phyloP scores from a whole-genome alignment of 2,888 invertebrate species.

The Xanthia togata region DNA sequence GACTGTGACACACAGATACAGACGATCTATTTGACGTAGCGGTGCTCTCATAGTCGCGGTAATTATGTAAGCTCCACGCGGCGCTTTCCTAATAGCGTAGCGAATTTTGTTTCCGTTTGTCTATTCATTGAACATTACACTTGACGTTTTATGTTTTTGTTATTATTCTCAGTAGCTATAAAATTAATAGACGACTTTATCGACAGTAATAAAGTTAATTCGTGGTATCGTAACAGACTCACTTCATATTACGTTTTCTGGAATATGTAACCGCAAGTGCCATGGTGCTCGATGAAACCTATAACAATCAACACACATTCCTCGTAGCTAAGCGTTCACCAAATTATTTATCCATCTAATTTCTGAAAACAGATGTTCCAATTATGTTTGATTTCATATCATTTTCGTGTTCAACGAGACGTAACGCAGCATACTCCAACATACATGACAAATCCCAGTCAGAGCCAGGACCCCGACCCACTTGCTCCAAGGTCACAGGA shows the following conservation, averaged over 20 bases:
- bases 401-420: conserved; percentile 7
- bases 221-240: conserved; percentile 24
- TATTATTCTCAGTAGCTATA: conserved; percentile 20
- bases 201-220: conserved; percentile 25
- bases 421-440: not conserved
- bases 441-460: conserved; percentile 27
- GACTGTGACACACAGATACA: conserved; percentile 22
- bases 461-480: conserved; percentile 33
- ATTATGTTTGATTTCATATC: conserved; percentile 16
- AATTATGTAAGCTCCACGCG: conserved; percentile 8
- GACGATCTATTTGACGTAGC: not conserved
- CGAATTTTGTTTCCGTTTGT: conserved; percentile 19
- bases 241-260: conserved; percentile 6
- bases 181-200: conserved; percentile 36
- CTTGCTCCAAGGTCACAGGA: conserved; percentile 17
- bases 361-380: conserved; percentile 5
- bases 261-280: conserved; percentile 10
- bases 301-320: conserved; percentile 4
- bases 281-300: not conserved
- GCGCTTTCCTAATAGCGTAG: conserved; percentile 16
- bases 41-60: not conserved
- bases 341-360: not conserved
- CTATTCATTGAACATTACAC: conserved; percentile 13
- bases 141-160: conserved; percentile 14
- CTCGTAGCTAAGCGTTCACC: not conserved